phyloP scores from a whole-genome alignment of 2,888 invertebrate species.

The Agrochola circellaris region DNA sequence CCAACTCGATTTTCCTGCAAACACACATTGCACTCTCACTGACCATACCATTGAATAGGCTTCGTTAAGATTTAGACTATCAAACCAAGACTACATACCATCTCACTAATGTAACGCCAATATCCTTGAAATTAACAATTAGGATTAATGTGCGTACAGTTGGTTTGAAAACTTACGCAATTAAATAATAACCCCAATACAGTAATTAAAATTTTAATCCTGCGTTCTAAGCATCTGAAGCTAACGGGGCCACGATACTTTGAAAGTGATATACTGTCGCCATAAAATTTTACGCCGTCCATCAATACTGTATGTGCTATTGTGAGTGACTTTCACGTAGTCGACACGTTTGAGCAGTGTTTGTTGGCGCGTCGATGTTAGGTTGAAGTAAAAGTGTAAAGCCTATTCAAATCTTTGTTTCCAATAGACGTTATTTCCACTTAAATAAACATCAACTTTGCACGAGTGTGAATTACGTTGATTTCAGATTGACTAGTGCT shows the following conservation, averaged over 20 bases:
- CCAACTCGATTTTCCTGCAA: slow-evolving; percentile 92
- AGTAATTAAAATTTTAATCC: slow-evolving; percentile 29
- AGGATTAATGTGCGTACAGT: slow-evolving; percentile 2
- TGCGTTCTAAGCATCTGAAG: slow-evolving; percentile 8
- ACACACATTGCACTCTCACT: slow-evolving; percentile 77
- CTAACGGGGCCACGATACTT: slow-evolving; percentile 47
- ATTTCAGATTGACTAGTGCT: slow-evolving; percentile 18
- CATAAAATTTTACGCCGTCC: slow-evolving; percentile 61
- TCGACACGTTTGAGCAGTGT: slow-evolving; percentile 44
- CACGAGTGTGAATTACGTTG: slow-evolving; percentile 3
- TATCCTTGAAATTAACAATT: slow-evolving; percentile 20
- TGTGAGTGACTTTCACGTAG: slow-evolving; percentile 62
- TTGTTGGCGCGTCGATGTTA: slow-evolving; percentile 32
- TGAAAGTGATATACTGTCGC: slow-evolving; percentile 59
- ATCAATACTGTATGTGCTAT: slow-evolving; percentile 59
- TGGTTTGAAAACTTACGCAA: slow-evolving; percentile 14
- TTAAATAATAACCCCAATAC: slow-evolving; percentile 36
- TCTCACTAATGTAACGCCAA: slow-evolving; percentile 2
- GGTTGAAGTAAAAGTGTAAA: slow-evolving; percentile 24
- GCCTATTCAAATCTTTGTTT: slow-evolving; percentile 27
- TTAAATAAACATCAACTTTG: slow-evolving; percentile 9
- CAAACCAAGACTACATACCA: background rate
- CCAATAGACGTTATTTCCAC: background rate
- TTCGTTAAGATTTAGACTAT: slow-evolving; percentile 16
- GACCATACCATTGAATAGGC: slow-evolving; percentile 49